These are phyloP conservation scores for Nyctibius bracteatus DNA, from an alignment of 2,113 vertebrate species.

Conservation along the genomic window DNA sequence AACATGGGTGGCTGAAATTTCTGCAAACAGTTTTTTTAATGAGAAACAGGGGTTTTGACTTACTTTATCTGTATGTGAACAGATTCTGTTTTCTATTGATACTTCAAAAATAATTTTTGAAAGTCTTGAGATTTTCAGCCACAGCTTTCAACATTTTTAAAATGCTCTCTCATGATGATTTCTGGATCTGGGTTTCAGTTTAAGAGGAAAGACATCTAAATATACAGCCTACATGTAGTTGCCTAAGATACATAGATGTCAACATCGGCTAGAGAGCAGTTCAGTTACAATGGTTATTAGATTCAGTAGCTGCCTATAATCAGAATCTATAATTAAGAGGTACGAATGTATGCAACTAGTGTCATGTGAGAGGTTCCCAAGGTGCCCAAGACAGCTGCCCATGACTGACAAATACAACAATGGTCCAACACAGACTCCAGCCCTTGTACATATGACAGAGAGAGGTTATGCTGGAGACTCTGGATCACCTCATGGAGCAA, in stretches of 20 bases:
- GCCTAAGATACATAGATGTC: accelerated
- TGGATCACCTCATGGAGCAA: background rate
- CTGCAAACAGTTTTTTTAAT: background rate
- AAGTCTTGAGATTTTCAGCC: background rate
- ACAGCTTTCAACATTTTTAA: background rate
- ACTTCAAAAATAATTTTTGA: background rate
- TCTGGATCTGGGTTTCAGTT: background rate
- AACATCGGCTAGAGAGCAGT: background rate
- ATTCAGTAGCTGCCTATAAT: background rate
- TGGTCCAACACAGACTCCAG: background rate
- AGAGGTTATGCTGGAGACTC: background rate
- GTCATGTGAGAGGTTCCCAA: background rate
- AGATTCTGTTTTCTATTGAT: background rate
- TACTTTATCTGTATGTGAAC: background rate
- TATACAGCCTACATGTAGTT: background rate
- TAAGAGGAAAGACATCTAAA: background rate
- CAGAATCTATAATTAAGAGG: background rate
- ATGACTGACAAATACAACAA: background rate
- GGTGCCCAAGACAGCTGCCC: background rate
- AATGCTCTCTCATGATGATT: background rate
- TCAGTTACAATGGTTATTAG: background rate
- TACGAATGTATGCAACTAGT: background rate
- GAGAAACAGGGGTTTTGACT: background rate
- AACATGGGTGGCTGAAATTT: background rate
- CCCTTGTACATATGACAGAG: background rate